A percentile compares a stretch with the other conserved stretches of the same genome.
phyloP scores from a whole-genome alignment of 2,888 invertebrate genomes.

The Hemaris fuciformis region DNA sequence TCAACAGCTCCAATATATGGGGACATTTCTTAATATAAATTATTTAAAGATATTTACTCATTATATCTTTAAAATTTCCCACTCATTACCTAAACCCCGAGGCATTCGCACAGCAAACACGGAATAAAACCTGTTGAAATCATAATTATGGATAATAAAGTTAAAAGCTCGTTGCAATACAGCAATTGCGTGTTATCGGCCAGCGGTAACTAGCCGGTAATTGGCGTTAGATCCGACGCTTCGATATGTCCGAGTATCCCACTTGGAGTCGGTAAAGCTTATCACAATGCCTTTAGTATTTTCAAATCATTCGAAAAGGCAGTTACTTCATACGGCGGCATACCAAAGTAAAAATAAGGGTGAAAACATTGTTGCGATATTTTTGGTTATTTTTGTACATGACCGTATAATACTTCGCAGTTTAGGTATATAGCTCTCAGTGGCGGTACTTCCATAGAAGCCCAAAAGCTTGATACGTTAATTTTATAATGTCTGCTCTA shows the following conservation, averaged over 20 bases:
- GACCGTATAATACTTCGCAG: too few relatives aligned
- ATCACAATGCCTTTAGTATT: not conserved
- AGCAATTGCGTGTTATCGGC: not conserved
- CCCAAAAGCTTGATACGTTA: too few relatives aligned
- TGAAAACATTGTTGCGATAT: not conserved
- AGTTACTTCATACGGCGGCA: not conserved
- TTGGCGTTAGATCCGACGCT: slow-evolving; percentile 4
- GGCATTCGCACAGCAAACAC: not conserved
- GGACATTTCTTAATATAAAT: too few relatives aligned
- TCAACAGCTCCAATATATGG: too few relatives aligned
- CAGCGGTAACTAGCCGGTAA: slow-evolving; percentile 3
- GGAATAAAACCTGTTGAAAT: not conserved
- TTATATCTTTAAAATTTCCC: too few relatives aligned
- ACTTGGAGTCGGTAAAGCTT: not conserved
- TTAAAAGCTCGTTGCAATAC: not conserved
- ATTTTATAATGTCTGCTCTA: too few relatives aligned
- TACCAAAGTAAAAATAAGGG: too few relatives aligned
- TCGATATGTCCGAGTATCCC: not conserved
- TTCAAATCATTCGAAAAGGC: not conserved
- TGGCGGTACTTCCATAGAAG: too few relatives aligned
- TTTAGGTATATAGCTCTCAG: too few relatives aligned
- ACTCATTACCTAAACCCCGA: not conserved
- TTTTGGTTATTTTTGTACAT: too few relatives aligned
- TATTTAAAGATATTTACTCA: too few relatives aligned
- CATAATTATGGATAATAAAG: not conserved